Evolutionary conservation across 2,888 invertebrate species (phyloP).

Genomic region (Microplitis manilae): DNA sequence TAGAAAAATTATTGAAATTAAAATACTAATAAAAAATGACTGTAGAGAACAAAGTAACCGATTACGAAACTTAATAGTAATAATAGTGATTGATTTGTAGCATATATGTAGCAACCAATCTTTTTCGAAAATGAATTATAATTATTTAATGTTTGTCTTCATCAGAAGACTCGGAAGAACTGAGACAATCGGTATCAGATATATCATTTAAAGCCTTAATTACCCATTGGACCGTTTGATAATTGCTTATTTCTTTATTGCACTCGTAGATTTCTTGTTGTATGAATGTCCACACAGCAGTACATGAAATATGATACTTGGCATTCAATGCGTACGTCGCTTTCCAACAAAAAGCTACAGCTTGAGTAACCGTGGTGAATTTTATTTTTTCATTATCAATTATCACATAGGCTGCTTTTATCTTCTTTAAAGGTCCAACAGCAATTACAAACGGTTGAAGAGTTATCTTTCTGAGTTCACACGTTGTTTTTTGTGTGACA

Average conservation of each 20-base stretch:
- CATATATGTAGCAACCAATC: too few species aligned
- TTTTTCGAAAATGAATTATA: too few species aligned
- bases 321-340: slow-evolving; percentile 27
- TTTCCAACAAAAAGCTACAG: slow-evolving; percentile 35
- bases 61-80: too few species aligned
- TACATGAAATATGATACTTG: slow-evolving; percentile 19
- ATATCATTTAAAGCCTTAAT: neutral
- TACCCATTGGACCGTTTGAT: neutral
- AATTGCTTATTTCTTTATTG: slow-evolving; percentile 1
- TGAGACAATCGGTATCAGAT: neutral
- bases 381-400: slow-evolving; percentile 30
- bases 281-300: slow-evolving; percentile 31
- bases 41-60: too few species aligned
- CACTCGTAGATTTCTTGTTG: slow-evolving; percentile 24
- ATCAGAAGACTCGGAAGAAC: neutral
- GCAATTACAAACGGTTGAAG: slow-evolving; percentile 28
- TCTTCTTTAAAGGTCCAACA: slow-evolving; percentile 21
- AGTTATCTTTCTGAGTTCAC: neutral
- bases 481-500: neutral
- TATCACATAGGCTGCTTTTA: slow-evolving; percentile 24
- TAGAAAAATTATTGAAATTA: too few species aligned
- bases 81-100: too few species aligned
- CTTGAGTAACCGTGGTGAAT: slow-evolving; percentile 21
- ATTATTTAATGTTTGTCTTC: neutral
- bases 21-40: too few species aligned